A percentile compares a stretch with the other conserved stretches of the same genome.
These are phyloP conservation scores for Andrena praecox DNA, from an alignment of 2,888 invertebrate species.

Conservation along the genomic window DNA sequence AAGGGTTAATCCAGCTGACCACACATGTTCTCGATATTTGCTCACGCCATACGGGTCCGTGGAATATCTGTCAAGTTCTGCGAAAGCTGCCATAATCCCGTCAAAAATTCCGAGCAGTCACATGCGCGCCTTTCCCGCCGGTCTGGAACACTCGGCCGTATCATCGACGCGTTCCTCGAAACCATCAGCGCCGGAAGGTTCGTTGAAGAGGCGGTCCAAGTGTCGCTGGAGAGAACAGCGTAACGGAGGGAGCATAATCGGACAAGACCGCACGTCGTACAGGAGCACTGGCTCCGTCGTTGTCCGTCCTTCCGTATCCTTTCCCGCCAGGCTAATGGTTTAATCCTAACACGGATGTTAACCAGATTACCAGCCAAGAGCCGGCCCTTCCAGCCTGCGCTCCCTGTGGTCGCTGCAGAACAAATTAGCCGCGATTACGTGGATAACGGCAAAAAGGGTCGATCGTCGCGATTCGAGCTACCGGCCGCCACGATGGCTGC, in stretches of 20 bases:
- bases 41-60: too few relatives aligned
- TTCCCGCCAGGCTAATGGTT: slow-evolving; percentile 72
- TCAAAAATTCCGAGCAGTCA: too few relatives aligned
- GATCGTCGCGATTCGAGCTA: slow-evolving; percentile 66
- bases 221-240: slow-evolving; percentile 34
- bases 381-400: slow-evolving; percentile 52
- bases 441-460: slow-evolving; percentile 74
- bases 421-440: slow-evolving; percentile 81
- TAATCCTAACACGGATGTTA: slow-evolving; percentile 80
- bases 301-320: slow-evolving; percentile 41
- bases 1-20: too few relatives aligned
- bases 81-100: too few relatives aligned
- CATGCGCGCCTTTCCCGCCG: too few relatives aligned
- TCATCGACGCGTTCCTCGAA: background rate
- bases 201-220: slow-evolving; percentile 23
- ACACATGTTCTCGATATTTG: too few relatives aligned
- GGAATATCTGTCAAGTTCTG: too few relatives aligned
- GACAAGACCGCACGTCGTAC: slow-evolving; percentile 57
- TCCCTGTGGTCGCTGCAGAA: slow-evolving; percentile 73
- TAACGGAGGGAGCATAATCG: slow-evolving; percentile 66
- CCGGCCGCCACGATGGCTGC: slow-evolving; percentile 54
- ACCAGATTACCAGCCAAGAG: slow-evolving; percentile 77
- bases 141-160: too few relatives aligned
- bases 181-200: background rate
- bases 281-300: slow-evolving; percentile 11